Conservation (phyloP, 92 coral and sea anemone species). For the Porites evermanni region DNA sequence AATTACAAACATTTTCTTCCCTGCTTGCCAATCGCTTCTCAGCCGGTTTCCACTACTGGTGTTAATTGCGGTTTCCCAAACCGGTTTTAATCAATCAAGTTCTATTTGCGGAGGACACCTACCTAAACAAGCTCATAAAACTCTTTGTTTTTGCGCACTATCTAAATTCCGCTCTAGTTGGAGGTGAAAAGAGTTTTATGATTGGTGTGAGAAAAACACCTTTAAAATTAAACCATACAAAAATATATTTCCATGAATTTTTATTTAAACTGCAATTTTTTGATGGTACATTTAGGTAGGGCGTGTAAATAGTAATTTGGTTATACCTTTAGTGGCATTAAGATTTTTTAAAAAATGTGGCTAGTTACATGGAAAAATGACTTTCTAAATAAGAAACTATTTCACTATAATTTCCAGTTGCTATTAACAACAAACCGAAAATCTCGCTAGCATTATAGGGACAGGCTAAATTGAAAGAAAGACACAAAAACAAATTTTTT, state of each 20-base stretch:
- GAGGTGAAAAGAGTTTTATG: constrained; percentile 1
- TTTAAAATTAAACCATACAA: neutral
- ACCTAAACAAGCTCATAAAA: neutral
- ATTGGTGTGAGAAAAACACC: neutral
- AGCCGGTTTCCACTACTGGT: neutral
- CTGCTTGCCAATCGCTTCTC: constrained; percentile 16
- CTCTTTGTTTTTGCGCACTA: neutral
- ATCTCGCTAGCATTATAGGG: neutral
- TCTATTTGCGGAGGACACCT: constrained; percentile 7
- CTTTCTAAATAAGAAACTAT: neutral
- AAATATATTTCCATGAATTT: too few species aligned
- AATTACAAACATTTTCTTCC: constrained; percentile 14
- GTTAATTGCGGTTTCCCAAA: constrained; percentile 18
- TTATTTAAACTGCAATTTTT: too few species aligned
- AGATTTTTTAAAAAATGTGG: too few species aligned
- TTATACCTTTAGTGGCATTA: too few species aligned
- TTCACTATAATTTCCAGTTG: neutral
- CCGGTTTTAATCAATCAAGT: constrained; percentile 11
- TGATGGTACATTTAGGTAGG: too few species aligned
- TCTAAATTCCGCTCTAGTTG: constrained; percentile 6
- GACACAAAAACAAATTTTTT: neutral
- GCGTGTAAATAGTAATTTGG: too few species aligned
- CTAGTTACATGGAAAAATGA: neutral
- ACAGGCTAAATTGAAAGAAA: neutral
- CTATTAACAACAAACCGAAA: neutral